Evolutionary conservation across 2,113 vertebrate genomes (phyloP).

Genomic region (Chaetodon trifascialis): DNA sequence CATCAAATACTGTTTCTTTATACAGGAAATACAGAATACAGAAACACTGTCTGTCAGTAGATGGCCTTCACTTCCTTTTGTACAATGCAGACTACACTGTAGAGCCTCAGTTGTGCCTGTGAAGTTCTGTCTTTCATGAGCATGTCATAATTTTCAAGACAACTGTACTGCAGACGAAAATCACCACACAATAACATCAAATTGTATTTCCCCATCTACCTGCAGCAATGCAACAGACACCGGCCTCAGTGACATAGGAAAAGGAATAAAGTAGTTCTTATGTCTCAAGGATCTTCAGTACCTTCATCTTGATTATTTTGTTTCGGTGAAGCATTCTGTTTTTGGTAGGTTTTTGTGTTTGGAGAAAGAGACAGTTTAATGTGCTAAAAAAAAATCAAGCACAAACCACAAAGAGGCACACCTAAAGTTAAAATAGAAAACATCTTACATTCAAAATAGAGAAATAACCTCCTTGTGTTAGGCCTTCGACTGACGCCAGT

Average conservation of each 20-base stretch:
- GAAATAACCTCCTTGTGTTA: no score
- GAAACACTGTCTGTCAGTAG: conserved; percentile 8
- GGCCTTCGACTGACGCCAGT: neutral
- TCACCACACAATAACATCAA: neutral
- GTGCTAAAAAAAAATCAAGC: neutral
- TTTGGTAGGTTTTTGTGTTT: neutral
- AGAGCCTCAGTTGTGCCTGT: conserved; percentile 35
- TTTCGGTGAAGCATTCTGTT: neutral
- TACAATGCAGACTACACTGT: neutral
- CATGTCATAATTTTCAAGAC: conserved; percentile 8
- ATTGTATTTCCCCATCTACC: neutral
- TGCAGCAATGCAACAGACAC: neutral
- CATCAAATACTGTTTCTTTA: no score
- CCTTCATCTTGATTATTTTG: neutral
- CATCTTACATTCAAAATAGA: no score
- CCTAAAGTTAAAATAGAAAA: no score
- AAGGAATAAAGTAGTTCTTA: neutral
- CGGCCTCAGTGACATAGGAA: neutral
- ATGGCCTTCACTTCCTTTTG: neutral
- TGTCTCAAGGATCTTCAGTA: neutral
- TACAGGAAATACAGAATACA: no score
- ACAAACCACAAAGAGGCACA: no score
- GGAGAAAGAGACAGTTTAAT: neutral
- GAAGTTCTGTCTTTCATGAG: conserved; percentile 38
- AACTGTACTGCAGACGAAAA: neutral